Conservation (phyloP, 2,113 vertebrate species). For the Octodon degus region DNA sequence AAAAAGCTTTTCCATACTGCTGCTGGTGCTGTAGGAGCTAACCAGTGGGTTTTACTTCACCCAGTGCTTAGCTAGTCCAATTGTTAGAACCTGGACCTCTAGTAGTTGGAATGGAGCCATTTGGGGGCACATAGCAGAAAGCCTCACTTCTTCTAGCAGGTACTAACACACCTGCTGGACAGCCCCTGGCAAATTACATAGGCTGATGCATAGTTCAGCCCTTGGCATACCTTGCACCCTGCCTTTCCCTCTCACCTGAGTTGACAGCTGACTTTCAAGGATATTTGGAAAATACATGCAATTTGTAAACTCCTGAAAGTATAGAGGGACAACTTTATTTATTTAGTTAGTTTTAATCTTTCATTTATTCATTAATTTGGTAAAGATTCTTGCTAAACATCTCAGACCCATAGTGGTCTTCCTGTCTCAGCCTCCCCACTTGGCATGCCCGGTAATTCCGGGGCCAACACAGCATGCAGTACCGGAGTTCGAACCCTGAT, state of each 20-base stretch:
- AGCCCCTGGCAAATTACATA: not conserved
- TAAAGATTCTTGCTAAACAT: too few relatives aligned
- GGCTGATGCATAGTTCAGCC: not conserved
- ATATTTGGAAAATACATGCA: conserved; percentile 48
- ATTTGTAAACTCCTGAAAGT: conserved; percentile 55
- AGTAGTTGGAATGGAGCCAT: conserved; percentile 66
- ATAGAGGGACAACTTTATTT: not conserved
- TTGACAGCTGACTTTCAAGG: conserved; percentile 41
- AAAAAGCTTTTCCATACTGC: conserved; percentile 2
- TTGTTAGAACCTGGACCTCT: conserved; percentile 53
- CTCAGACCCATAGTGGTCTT: too few relatives aligned
- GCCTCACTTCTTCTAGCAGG: conserved; percentile 11
- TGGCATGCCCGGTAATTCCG: too few relatives aligned
- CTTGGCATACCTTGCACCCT: not conserved
- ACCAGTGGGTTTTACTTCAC: conserved; percentile 41
- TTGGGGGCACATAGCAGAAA: conserved; percentile 63
- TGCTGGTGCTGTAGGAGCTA: not conserved
- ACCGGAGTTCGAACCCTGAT: too few relatives aligned
- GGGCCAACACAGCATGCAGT: too few relatives aligned
- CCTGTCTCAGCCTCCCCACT: too few relatives aligned
- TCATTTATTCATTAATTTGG: too few relatives aligned
- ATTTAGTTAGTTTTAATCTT: too few relatives aligned
- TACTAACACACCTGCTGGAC: conserved; percentile 73
- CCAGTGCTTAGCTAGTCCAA: conserved; percentile 47
- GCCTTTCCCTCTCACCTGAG: not conserved